Evolutionary conservation across 2,888 invertebrate species (phyloP), one percentile per base, ranked within the genome.

Genomic region (Coelogynopora nodosa): DNA sequence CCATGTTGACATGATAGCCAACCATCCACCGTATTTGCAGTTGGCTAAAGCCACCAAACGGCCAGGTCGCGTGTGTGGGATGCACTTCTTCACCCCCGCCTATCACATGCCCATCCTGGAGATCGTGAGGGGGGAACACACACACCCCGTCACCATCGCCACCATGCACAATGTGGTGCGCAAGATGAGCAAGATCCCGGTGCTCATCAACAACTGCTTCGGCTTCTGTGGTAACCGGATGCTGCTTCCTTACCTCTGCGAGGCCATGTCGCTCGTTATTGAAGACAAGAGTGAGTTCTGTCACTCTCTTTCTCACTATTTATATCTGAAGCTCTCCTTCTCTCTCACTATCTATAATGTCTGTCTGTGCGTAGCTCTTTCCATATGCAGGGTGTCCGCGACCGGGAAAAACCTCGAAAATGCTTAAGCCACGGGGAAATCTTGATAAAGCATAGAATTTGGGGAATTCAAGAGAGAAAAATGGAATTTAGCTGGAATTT

Each of bases 1-100:
- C n/a, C n/a, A n/a, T n/a, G n/a, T n/a, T n/a, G n/a, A n/a, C n/a
- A n/a, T n/a, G n/a, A n/a, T n/a, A 49, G 18, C 49, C 18, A 5
- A 49, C 5, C 49, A 49, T 49, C 18, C 49, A 10, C 49, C 5
- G 18, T 10, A 5, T 49, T 89, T 88, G 1, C 88, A 91, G 91
- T 90, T 92, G 88, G 90, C 91, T 0, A 89, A 89, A 29, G 91
- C 89, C 0, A 91, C 92, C 0, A 88, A 86, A 0, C 88, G 91
- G 84, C 90, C 89, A 18, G 90, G 90, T 18, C 90, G 90, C 86
- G 90, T 92, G 0, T 90, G 91, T 30, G 92, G 92, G 13, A 91
- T 90, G 28, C 92, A 92, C 88, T 92, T 92, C 89, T 92, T 92
- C 89, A 91, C 91, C 28, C 92, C 92, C 0, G 90, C 92, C 0